Evolutionary conservation across 2,113 vertebrate species (phyloP).

Genomic region (Hystrix cristata): DNA sequence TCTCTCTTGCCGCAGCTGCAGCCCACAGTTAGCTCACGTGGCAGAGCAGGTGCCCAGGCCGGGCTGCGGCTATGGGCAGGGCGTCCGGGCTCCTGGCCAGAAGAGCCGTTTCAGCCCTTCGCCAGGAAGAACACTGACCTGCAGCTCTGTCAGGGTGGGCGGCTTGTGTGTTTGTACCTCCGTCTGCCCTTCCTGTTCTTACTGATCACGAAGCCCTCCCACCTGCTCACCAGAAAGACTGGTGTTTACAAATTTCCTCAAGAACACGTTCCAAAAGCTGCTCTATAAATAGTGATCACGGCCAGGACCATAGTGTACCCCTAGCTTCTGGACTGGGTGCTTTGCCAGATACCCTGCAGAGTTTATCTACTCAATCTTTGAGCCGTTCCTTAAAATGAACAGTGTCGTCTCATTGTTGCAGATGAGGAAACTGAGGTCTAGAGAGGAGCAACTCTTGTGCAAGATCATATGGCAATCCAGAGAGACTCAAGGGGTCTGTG

Average conservation of each 20-base stretch:
- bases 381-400: not conserved
- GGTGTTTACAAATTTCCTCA: not conserved
- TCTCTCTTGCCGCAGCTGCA: not conserved
- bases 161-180: not conserved
- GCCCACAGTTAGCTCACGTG: not conserved
- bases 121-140: fast-evolving
- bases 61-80: not conserved
- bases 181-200: not conserved
- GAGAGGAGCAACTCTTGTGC: not conserved
- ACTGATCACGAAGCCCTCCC: fast-evolving
- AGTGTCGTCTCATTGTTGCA: not conserved
- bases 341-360: not conserved
- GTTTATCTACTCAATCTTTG: not conserved
- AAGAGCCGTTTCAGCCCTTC: not conserved
- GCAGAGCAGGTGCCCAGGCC: not conserved
- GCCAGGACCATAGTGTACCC: too few relatives aligned
- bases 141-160: fast-evolving
- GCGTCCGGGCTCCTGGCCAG: not conserved
- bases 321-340: too few relatives aligned
- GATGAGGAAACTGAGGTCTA: not conserved
- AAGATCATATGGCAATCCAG: not conserved
- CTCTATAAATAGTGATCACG: not conserved
- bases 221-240: not conserved
- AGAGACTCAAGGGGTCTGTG: fast-evolving
- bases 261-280: not conserved